phyloP scores from a whole-genome alignment of 2,113 vertebrate species.

The Empidonax alnorum region DNA sequence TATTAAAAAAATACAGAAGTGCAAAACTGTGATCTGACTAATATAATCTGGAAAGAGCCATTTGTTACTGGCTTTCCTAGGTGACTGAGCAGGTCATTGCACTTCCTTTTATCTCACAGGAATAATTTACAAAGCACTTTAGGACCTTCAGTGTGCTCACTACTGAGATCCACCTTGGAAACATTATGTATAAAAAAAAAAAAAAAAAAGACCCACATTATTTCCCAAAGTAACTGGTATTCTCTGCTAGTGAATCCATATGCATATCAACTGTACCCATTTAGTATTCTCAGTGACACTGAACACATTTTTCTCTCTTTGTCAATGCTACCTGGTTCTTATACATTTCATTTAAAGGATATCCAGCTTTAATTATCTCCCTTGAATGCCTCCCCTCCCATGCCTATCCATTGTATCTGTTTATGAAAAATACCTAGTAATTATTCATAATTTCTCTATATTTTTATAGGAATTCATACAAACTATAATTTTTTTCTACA shows the following conservation, averaged over 20 bases:
- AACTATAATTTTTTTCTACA: neutral
- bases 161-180: neutral
- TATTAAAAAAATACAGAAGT: neutral
- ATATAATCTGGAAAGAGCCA: neutral
- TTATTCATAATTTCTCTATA: neutral
- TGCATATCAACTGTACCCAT: neutral
- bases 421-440: neutral
- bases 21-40: neutral
- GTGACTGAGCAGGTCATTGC: neutral
- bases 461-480: neutral
- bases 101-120: neutral
- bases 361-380: constrained; percentile 11
- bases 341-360: constrained; percentile 20
- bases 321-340: neutral
- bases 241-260: neutral
- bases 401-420: neutral
- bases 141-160: neutral
- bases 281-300: neutral
- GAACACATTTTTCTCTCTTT: neutral
- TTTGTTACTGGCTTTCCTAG: neutral
- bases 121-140: neutral
- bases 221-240: neutral
- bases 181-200: neutral
- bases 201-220: neutral
- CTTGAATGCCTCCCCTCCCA: neutral